phyloP scores from a whole-genome alignment of 1,140 invertebrate genomes.

The Megathymus violae region DNA sequence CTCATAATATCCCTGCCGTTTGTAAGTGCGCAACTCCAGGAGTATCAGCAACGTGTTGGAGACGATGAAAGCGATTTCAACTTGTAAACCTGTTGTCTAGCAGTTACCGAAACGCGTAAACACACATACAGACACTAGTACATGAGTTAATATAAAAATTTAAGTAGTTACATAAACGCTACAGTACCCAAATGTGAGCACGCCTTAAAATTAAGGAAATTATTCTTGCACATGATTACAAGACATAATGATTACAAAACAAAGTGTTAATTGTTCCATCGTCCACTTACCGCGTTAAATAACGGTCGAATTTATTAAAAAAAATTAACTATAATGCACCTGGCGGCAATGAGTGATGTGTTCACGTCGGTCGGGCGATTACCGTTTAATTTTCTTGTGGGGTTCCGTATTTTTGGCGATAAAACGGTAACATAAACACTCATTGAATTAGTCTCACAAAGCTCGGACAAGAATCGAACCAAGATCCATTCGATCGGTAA shows the following conservation, averaged over 20 bases:
- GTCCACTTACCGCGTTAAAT: slow-evolving; percentile 29
- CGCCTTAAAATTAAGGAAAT: slow-evolving; percentile 39
- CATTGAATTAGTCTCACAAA: too few species aligned
- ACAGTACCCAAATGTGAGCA: slow-evolving; percentile 20
- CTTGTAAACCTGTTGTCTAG: too few species aligned
- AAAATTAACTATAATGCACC: slow-evolving; percentile 15
- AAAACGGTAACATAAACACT: too few species aligned
- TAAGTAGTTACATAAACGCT: background rate
- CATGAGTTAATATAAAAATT: background rate
- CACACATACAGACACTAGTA: too few species aligned
- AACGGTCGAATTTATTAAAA: slow-evolving; percentile 24
- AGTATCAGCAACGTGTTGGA: too few species aligned
- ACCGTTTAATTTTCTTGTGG: slow-evolving; percentile 4
- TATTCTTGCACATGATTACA: slow-evolving; percentile 22
- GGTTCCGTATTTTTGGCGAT: background rate
- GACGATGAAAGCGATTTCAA: too few species aligned
- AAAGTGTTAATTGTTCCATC: slow-evolving; percentile 35
- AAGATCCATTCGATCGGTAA: too few species aligned
- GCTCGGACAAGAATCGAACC: too few species aligned
- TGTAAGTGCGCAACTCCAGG: too few species aligned
- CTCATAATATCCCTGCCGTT: too few species aligned
- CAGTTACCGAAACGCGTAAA: too few species aligned
- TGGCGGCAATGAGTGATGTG: slow-evolving; percentile 13
- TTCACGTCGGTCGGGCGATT: background rate
- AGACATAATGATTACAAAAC: slow-evolving; percentile 33